phyloP scores from a whole-genome alignment of 2,797 vertebrate genomes.

The Tauraco hartlaubi region DNA sequence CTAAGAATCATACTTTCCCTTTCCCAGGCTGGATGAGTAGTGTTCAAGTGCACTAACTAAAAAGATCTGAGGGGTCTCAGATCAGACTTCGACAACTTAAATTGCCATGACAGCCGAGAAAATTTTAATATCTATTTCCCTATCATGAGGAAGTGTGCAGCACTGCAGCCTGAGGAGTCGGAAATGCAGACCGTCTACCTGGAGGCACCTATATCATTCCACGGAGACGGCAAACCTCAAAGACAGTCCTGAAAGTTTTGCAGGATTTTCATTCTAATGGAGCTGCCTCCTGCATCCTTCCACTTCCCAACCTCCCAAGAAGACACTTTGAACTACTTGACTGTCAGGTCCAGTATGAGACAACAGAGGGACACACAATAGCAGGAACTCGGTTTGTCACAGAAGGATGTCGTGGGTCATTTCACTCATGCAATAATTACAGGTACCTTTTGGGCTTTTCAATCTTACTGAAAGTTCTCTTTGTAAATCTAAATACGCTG shows the following conservation, averaged over 20 bases:
- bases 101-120: background rate
- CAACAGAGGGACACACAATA: background rate
- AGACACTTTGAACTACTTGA: background rate
- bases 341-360: background rate
- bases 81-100: constrained; percentile 22
- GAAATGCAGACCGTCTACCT: background rate
- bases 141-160: background rate
- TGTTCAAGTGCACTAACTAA: background rate
- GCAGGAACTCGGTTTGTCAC: background rate
- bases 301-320: rapidly evolving
- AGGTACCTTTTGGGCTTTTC: background rate
- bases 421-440: background rate
- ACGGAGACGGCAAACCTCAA: background rate
- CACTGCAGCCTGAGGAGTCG: background rate
- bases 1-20: background rate
- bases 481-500: background rate
- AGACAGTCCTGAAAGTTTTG: background rate
- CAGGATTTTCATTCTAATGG: background rate
- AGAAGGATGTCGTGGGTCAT: background rate
- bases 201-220: background rate
- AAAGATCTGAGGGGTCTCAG: background rate
- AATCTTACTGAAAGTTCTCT: background rate
- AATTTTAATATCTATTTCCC: background rate
- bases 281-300: background rate
- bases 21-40: background rate